Percentiles rank a stretch among this genome's conserved stretches.
phyloP scores from a whole-genome alignment of 2,888 invertebrate species.

The Pediacus dermestoides region DNA sequence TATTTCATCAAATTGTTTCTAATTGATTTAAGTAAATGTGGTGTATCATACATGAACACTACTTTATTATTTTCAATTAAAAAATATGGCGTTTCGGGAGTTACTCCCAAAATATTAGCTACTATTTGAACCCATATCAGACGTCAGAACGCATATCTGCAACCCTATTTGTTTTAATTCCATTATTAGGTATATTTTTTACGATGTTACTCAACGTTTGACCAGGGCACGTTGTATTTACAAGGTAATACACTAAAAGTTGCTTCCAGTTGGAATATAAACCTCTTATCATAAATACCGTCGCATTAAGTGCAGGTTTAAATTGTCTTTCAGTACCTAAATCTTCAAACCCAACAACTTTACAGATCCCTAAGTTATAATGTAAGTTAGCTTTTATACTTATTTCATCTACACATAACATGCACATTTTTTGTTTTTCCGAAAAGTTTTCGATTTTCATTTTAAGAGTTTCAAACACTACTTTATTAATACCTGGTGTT shows the following conservation, averaged over 20 bases:
- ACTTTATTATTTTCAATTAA: conserved; percentile 10
- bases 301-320: conserved; percentile 1
- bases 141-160: neutral
- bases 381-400: no score
- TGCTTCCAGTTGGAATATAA: conserved; percentile 2
- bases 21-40: conserved; percentile 19
- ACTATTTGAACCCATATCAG: no score
- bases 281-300: conserved; percentile 4
- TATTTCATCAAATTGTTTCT: conserved; percentile 20
- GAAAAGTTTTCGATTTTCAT: no score
- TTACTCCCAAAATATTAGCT: conserved; percentile 14
- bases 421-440: no score
- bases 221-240: conserved; percentile 3
- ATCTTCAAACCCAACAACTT: no score
- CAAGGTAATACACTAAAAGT: conserved; percentile 2
- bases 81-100: conserved; percentile 10
- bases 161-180: neutral
- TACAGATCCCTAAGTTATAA: no score
- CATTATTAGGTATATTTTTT: neutral
- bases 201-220: neutral
- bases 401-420: no score
- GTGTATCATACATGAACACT: conserved; percentile 17
- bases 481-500: no score
- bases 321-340: no score
- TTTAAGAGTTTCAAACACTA: no score